These are phyloP conservation scores for Ginglymostoma cirratum DNA, from an alignment of 2,113 vertebrate species.

Conservation along the genomic window DNA sequence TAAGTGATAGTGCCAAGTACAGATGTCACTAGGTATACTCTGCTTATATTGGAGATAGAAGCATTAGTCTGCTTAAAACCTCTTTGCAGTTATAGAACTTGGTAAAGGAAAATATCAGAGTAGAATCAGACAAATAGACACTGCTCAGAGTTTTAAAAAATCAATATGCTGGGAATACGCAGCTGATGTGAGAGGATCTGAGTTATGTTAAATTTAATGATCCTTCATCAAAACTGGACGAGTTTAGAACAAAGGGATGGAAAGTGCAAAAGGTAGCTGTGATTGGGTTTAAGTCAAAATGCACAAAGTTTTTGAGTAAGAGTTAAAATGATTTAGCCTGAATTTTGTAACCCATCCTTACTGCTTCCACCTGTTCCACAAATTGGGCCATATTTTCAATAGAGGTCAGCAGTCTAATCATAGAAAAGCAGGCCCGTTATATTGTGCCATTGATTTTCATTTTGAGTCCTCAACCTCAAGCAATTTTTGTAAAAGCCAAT, in stretches of 20 bases:
- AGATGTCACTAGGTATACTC: background rate
- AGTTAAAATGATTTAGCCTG: background rate
- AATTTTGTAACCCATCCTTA: background rate
- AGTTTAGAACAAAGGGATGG: background rate
- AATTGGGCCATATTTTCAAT: background rate
- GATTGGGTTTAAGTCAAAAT: background rate
- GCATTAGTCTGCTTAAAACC: background rate
- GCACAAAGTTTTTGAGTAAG: background rate
- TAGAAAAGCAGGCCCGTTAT: background rate
- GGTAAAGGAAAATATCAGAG: background rate
- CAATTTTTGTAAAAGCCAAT: background rate
- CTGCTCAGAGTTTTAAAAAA: background rate
- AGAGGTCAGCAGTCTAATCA: background rate
- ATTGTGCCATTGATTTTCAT: background rate
- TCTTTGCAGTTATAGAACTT: background rate
- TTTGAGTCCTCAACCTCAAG: background rate
- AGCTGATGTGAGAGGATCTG: background rate
- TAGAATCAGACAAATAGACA: background rate
- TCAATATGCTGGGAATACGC: background rate
- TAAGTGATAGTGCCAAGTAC: background rate
- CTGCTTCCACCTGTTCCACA: background rate
- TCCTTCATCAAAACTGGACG: background rate
- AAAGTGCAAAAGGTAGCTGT: background rate
- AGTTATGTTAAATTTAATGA: background rate
- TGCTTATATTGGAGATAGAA: background rate